These are phyloP conservation scores for Panurus biarmicus DNA, from an alignment of 2,113 vertebrate genomes.

Conservation along the genomic window DNA sequence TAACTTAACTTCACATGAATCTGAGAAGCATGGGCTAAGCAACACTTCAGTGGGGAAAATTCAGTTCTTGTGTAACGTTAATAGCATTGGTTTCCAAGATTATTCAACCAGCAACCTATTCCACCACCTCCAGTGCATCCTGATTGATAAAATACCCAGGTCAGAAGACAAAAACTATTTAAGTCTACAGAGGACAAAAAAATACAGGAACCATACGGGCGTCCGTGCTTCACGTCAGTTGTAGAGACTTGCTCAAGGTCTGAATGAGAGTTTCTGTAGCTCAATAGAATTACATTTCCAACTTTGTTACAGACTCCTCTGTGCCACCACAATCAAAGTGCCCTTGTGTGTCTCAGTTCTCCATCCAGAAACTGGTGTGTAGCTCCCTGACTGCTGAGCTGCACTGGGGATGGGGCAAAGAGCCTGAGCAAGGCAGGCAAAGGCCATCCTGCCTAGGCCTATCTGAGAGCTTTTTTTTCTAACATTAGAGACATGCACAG, in stretches of 20 bases:
- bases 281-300: background rate
- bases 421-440: background rate
- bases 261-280: background rate
- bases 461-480: background rate
- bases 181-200: background rate
- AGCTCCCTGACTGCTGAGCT: background rate
- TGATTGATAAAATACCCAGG: background rate
- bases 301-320: background rate
- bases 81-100: background rate
- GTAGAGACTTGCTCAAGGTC: background rate
- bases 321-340: background rate
- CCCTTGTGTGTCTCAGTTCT: background rate
- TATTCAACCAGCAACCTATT: background rate
- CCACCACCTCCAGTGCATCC: background rate
- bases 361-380: rapidly evolving
- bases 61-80: background rate
- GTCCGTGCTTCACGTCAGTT: background rate
- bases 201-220: rapidly evolving
- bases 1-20: background rate
- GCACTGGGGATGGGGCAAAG: background rate
- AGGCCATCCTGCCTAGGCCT: background rate
- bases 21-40: background rate
- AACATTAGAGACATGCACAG: background rate
- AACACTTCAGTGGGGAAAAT: background rate
- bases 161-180: background rate